Evolutionary conservation across 1,140 invertebrate species (phyloP).

Genomic region (Drosophila parabipectinata): DNA sequence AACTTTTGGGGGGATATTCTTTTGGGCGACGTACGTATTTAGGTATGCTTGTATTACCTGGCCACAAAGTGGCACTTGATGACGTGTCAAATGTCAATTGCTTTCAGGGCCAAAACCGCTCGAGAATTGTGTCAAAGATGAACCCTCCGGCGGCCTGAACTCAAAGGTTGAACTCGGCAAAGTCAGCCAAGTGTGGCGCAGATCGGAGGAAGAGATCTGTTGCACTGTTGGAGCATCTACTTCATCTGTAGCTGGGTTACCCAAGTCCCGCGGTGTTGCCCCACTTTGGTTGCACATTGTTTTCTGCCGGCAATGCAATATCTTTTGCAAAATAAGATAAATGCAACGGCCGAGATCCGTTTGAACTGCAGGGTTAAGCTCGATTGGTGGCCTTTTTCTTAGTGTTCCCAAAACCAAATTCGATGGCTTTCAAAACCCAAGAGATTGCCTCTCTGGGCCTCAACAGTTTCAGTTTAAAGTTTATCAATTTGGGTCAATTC

Average conservation of each 20-base stretch:
- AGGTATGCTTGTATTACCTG: conserved; percentile 18
- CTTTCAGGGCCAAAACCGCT: conserved; percentile 34
- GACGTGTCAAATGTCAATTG: conserved; percentile 68
- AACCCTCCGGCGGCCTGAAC: conserved; percentile 26
- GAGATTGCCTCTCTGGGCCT: conserved; percentile 8
- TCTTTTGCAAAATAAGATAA: conserved; percentile 46
- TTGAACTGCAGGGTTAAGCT: conserved; percentile 59
- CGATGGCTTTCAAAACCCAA: conserved; percentile 28
- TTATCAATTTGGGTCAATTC: conserved; percentile 63
- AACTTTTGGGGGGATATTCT: conserved; percentile 18
- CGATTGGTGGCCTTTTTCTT: conserved; percentile 18
- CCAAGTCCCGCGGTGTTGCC: conserved; percentile 59
- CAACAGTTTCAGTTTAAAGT: conserved; percentile 35
- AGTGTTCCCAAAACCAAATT: conserved; percentile 17
- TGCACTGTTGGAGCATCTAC: not conserved
- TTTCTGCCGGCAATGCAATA: conserved; percentile 50
- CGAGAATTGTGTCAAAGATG: conserved; percentile 55
- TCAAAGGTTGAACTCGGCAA: conserved; percentile 38
- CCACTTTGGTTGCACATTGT: conserved; percentile 65
- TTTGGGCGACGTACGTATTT: not conserved
- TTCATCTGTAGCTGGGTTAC: conserved; percentile 14
- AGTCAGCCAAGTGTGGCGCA: conserved; percentile 63
- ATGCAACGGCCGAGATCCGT: conserved; percentile 29
- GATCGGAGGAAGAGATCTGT: conserved; percentile 47
- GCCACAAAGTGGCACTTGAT: conserved; percentile 46